phyloP scores from a whole-genome alignment of 2,797 vertebrate genomes.

The Lagodon rhomboides region DNA sequence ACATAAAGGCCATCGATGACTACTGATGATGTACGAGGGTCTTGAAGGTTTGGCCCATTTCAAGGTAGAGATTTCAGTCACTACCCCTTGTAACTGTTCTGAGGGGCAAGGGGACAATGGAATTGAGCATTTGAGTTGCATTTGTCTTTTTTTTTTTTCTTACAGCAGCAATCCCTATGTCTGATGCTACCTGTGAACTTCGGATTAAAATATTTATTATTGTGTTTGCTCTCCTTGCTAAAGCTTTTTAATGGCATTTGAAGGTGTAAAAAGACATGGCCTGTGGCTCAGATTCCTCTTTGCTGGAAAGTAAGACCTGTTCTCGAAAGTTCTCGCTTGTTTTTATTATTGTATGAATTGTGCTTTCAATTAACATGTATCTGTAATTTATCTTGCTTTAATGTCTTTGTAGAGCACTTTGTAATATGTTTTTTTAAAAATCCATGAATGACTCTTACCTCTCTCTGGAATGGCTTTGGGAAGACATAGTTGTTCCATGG shows the following conservation, averaged over 20 bases:
- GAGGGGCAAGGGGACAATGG: no score
- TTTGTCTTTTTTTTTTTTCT: constrained; percentile 12
- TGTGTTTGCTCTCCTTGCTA: not conserved
- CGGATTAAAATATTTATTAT: not conserved
- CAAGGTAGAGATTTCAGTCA: no score
- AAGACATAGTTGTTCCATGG: not conserved
- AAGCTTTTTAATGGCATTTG: constrained; percentile 9
- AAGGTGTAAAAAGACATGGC: constrained; percentile 24
- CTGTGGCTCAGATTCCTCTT: constrained; percentile 18
- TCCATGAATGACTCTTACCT: constrained; percentile 48
- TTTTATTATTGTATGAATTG: no score
- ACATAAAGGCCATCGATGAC: no score
- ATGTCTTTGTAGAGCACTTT: no score
- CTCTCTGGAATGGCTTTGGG: not conserved
- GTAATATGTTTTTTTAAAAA: not conserved
- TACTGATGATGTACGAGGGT: no score
- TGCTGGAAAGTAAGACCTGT: constrained; percentile 11
- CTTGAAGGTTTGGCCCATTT: no score
- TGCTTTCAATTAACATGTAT: no score
- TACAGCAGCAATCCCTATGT: not conserved
- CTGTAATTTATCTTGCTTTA: no score
- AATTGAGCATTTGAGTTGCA: constrained; percentile 1
- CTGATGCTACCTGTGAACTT: no score
- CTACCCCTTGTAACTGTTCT: no score
- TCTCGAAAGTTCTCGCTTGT: not conserved